Evolutionary conservation across 1,140 invertebrate species (phyloP), one percentile per base, ranked within the genome.

Genomic region (Carposina sasakii): DNA sequence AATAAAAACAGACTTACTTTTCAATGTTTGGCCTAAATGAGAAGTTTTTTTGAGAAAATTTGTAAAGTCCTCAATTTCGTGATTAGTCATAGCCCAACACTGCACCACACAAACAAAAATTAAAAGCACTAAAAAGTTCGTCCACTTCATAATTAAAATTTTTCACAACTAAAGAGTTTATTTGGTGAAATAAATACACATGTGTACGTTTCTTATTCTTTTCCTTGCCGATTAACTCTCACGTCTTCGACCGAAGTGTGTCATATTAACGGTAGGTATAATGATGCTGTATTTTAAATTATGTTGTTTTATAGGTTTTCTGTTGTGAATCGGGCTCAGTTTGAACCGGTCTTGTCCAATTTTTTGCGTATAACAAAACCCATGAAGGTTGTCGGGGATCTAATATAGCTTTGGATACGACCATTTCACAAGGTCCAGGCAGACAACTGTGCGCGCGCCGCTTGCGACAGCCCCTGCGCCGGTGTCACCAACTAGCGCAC

Each of bases 391-490:
- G 61, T 58, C 67, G 67, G 59, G 69, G 64, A 73, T 70, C 76
- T 81, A 84, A 78, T 81, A 84, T 81, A 84, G 77, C 66, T 62
- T 79, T 67, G 54, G 72, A 79, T 73, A 81, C 79, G 71, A 79
- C 77, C 77, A 83, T 83, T 83, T 81, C 79, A 79, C 76, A 83
- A 83, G 77, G 60, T 65, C 60, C 58, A 63, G 46, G 66, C 51
- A 56, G 60, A 67, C 55, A 68, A 83, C 77, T 83, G 77, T 57
- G 50, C 45, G 52, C 60, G 52, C 43, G 52, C 15, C 52, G 58
- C 66, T 81, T 83, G 72, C 79, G 74, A 73, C 75, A 83, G 67
- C 63, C 52, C 43, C 24, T 49, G 56, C 65, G 51, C 39, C 42
- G 41, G 54, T 57, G 48, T 55, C 63, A 58, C 54, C 57, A 49